phyloP scores from a whole-genome alignment of 2,113 vertebrate species.

The Phoxinus phoxinus region DNA sequence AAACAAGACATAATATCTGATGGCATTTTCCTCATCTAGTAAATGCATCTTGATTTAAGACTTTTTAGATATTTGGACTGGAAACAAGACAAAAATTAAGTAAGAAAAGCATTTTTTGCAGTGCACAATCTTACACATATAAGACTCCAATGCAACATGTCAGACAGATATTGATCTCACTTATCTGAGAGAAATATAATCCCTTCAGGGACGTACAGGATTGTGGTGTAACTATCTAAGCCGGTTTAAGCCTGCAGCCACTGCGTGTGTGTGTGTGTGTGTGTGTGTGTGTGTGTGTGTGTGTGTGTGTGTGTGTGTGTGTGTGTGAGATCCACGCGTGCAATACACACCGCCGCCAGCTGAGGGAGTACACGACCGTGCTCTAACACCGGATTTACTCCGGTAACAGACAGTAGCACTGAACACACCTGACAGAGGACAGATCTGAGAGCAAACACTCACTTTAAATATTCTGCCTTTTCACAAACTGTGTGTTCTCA shows the following conservation, averaged over 20 bases:
- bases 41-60: no score
- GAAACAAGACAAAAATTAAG: not conserved
- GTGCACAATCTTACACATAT: not conserved
- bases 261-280: no score
- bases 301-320: no score
- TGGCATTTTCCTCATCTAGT: no score
- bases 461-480: no score
- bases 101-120: not conserved
- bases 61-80: no score
- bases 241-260: not conserved
- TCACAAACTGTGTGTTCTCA: no score
- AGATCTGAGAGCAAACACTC: no score
- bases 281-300: no score
- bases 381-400: not conserved
- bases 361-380: constrained; percentile 11
- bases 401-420: not conserved
- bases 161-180: not conserved
- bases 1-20: no score
- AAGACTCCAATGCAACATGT: not conserved
- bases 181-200: not conserved
- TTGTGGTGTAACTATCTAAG: not conserved
- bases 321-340: not conserved
- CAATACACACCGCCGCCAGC: not conserved
- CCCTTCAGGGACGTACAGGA: not conserved
- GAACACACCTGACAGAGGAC: not conserved